phyloP scores from a whole-genome alignment of 2,888 invertebrate species.

The Hirtodrosophila trivittata region DNA sequence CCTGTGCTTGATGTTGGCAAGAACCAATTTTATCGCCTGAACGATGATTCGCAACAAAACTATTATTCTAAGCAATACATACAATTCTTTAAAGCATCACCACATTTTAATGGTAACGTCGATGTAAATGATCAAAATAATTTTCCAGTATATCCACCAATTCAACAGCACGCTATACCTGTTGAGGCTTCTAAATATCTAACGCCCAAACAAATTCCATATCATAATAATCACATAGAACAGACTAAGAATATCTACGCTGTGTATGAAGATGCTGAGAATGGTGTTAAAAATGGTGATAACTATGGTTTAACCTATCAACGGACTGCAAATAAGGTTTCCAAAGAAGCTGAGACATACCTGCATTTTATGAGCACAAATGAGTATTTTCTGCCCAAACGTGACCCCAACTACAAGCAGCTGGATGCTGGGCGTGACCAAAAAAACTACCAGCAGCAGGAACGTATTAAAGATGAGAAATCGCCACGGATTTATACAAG shows the following conservation, averaged over 20 bases:
- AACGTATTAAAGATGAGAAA: conserved; percentile 54
- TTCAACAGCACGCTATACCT: conserved; percentile 68
- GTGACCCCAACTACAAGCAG: conserved; percentile 80
- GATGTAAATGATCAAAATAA: conserved; percentile 29
- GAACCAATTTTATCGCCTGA: conserved; percentile 53
- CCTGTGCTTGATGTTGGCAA: conserved; percentile 67
- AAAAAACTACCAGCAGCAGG: conserved; percentile 51
- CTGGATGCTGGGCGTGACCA: conserved; percentile 72
- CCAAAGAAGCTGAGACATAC: conserved; percentile 78
- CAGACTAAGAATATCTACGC: conserved; percentile 52
- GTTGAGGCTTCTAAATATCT: conserved; percentile 44
- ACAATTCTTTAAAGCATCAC: conserved; percentile 80
- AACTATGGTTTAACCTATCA: conserved; percentile 40
- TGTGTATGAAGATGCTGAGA: conserved; percentile 79
- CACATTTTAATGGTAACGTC: conserved; percentile 75
- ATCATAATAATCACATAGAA: conserved; percentile 28
- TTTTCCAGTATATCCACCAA: conserved; percentile 48
- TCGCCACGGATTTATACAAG: conserved; percentile 2
- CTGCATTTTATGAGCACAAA: conserved; percentile 82
- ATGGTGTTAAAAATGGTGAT: conserved; percentile 20
- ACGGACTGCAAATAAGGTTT: conserved; percentile 9
- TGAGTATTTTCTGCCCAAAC: conserved; percentile 81
- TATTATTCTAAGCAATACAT: conserved; percentile 60
- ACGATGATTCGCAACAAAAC: conserved; percentile 48
- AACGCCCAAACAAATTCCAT: conserved; percentile 11